Percentiles rank a stretch among this genome's conserved stretches.
Evolutionary conservation across 2,888 invertebrate genomes (phyloP).

Genomic region (Nipponacmea schrenckii): DNA sequence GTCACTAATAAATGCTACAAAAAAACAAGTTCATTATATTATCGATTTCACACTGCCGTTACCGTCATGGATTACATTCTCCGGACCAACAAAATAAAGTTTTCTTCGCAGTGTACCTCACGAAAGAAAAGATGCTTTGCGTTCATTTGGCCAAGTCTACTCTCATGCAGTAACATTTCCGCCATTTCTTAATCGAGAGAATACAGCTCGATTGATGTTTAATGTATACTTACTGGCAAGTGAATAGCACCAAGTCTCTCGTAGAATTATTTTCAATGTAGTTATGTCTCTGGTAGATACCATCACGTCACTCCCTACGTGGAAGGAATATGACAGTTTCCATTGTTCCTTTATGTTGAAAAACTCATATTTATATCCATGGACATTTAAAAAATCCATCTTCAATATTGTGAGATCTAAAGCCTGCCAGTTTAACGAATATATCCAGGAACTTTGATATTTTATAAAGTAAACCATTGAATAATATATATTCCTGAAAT

Average conservation of each 20-base stretch:
- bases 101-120: too few relatives aligned
- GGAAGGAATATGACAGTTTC: conserved; percentile 4
- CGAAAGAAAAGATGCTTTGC: too few relatives aligned
- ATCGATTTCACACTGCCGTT: too few relatives aligned
- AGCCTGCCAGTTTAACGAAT: background rate
- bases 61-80: too few relatives aligned
- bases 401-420: background rate
- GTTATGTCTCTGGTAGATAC: background rate
- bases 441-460: background rate
- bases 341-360: background rate
- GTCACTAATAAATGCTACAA: background rate
- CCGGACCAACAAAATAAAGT: too few relatives aligned
- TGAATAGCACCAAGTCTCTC: background rate
- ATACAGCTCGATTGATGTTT: too few relatives aligned
- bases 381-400: background rate
- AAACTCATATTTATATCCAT: background rate
- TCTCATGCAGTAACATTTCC: too few relatives aligned
- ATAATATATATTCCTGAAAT: background rate
- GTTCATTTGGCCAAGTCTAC: too few relatives aligned
- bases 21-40: too few relatives aligned
- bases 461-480: background rate
- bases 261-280: background rate
- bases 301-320: background rate
- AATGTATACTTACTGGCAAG: background rate
- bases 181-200: too few relatives aligned